These are phyloP conservation scores for Pampusana beccarii DNA, from an alignment of 2,113 vertebrate genomes.

Conservation along the genomic window DNA sequence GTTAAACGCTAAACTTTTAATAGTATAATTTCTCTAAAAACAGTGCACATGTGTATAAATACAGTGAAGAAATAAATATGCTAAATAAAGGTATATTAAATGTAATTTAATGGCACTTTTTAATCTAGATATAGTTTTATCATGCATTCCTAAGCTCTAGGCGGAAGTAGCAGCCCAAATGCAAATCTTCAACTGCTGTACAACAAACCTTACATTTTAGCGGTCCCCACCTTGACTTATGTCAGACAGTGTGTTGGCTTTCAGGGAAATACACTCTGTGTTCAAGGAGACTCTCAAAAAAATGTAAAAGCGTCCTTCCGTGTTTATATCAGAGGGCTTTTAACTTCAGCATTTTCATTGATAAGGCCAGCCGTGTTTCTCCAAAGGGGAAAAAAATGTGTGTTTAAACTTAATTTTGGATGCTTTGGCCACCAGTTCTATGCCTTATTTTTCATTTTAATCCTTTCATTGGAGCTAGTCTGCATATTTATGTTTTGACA, in stretches of 20 bases:
- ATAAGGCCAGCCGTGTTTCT: background rate
- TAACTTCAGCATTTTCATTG: background rate
- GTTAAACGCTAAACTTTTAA: background rate
- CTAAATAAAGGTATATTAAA: background rate
- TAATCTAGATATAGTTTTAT: background rate
- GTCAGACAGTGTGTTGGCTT: background rate
- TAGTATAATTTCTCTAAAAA: background rate
- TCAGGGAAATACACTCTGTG: background rate
- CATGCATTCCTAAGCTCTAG: background rate
- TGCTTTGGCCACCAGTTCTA: background rate
- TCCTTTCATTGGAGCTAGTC: background rate
- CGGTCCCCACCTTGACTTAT: background rate
- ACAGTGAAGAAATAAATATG: background rate
- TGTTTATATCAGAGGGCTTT: background rate
- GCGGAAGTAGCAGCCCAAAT: background rate
- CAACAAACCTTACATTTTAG: background rate
- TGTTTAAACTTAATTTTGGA: background rate
- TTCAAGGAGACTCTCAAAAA: background rate
- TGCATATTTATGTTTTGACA: background rate
- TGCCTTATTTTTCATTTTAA: background rate
- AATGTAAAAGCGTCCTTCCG: background rate
- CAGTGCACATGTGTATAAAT: background rate
- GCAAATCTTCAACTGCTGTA: too few species aligned
- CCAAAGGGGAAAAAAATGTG: background rate
- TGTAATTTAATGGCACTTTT: background rate